Evolutionary conservation across 2,888 invertebrate genomes (phyloP).

Genomic region (Holacanthella duospinosa): DNA sequence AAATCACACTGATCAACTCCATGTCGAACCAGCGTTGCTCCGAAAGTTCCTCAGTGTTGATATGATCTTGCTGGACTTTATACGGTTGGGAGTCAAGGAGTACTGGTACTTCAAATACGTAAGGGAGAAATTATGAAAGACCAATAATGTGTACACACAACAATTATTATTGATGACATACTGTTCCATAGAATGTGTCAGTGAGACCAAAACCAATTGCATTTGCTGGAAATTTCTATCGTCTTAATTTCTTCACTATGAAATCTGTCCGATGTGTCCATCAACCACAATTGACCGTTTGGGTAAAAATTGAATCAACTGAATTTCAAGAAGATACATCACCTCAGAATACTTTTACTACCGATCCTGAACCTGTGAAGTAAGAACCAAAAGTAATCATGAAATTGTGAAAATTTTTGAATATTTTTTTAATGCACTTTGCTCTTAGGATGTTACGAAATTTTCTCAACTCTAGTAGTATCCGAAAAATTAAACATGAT

Average conservation of each 20-base stretch:
- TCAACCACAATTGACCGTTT: slow-evolving; percentile 24
- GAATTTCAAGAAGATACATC: not conserved
- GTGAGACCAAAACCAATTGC: not conserved
- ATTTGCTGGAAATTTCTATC: slow-evolving; percentile 12
- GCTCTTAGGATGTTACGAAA: not conserved
- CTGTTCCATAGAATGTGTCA: not conserved
- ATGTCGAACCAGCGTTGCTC: slow-evolving; percentile 15
- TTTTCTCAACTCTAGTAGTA: not conserved
- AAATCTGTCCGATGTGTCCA: slow-evolving; percentile 24
- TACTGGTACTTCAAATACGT: slow-evolving; percentile 26
- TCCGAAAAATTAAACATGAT: not conserved
- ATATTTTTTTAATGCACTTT: too few species aligned
- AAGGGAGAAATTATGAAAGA: slow-evolving; percentile 2
- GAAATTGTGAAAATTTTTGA: too few species aligned
- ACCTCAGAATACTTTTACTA: not conserved
- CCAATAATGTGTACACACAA: not conserved
- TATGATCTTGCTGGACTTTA: not conserved
- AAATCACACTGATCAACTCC: slow-evolving; percentile 12
- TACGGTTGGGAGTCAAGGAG: slow-evolving; percentile 5
- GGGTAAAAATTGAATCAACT: slow-evolving; percentile 16
- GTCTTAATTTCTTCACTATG: slow-evolving; percentile 22
- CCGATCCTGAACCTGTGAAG: not conserved
- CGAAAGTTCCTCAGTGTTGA: slow-evolving; percentile 9
- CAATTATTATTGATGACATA: not conserved
- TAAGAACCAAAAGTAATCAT: too few species aligned